These are phyloP conservation scores for Leptopterna dolabrata DNA, from an alignment of 2,888 invertebrate genomes.

Conservation along the genomic window DNA sequence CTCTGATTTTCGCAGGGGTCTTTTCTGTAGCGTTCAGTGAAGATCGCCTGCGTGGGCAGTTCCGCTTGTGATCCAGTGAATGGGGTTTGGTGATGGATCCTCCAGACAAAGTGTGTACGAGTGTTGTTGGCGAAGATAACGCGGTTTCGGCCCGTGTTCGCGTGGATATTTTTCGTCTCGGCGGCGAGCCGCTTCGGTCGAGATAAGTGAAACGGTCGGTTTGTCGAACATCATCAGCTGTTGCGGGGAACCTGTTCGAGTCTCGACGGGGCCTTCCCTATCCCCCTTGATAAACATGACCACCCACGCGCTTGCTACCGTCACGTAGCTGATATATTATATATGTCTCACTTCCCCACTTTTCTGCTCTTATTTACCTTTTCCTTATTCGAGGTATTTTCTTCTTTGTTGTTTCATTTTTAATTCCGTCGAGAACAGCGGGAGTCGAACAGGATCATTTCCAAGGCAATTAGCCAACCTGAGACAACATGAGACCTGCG, in stretches of 20 bases:
- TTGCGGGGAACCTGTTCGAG: not conserved
- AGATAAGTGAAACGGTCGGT: not conserved
- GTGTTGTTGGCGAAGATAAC: not conserved
- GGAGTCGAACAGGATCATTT: not conserved
- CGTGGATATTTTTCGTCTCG: not conserved
- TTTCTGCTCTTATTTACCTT: not conserved
- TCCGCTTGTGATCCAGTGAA: too few species aligned
- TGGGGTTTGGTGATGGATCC: too few species aligned
- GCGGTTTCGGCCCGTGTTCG: not conserved
- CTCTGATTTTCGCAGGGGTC: too few species aligned
- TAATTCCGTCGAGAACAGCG: not conserved
- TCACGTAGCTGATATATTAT: not conserved
- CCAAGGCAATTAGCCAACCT: not conserved
- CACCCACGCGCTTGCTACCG: constrained; percentile 35
- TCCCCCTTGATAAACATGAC: constrained; percentile 31
- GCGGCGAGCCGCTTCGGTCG: not conserved
- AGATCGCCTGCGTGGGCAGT: too few species aligned
- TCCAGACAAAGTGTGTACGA: not conserved
- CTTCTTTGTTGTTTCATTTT: not conserved
- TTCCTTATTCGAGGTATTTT: not conserved
- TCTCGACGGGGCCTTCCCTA: not conserved
- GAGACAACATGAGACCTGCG: not conserved
- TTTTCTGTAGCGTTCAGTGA: too few species aligned
- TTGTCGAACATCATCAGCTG: constrained; percentile 8
- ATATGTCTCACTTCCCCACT: not conserved